Evolutionary conservation across 1,140 invertebrate genomes (phyloP).

Genomic region (Diploscapter pachys): DNA sequence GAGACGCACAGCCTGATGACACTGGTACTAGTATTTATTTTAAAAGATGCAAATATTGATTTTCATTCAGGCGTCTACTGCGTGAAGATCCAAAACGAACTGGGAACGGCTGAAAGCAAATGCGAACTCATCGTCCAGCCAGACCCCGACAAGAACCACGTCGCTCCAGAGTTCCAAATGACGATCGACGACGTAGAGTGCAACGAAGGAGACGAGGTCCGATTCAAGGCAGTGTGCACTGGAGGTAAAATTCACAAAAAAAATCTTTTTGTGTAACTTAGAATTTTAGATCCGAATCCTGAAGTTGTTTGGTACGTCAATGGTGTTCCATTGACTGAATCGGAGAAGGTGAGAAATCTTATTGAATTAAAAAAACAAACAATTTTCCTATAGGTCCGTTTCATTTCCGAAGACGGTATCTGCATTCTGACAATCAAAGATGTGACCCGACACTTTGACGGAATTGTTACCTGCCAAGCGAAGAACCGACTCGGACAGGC

Average conservation of each 20-base stretch:
- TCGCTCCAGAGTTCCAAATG: slow-evolving; percentile 55
- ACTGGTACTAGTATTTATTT: slow-evolving; percentile 35
- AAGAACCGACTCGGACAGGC: slow-evolving; percentile 50
- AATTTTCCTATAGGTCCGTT: slow-evolving; percentile 30
- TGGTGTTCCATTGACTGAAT: slow-evolving; percentile 60
- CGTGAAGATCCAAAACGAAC: slow-evolving; percentile 56
- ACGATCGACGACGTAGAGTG: slow-evolving; percentile 58
- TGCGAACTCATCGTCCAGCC: slow-evolving; percentile 48
- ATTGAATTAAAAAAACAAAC: background rate
- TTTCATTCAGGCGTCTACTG: slow-evolving; percentile 34
- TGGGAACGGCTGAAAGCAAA: slow-evolving; percentile 43
- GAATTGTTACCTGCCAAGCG: slow-evolving; percentile 56
- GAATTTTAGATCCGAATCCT: slow-evolving; percentile 71
- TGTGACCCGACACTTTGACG: slow-evolving; percentile 57
- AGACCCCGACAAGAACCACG: slow-evolving; percentile 56
- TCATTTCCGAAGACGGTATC: slow-evolving; percentile 57
- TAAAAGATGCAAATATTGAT: no score
- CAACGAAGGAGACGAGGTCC: slow-evolving; percentile 57
- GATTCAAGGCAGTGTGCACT: slow-evolving; percentile 63
- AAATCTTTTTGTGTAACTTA: no score
- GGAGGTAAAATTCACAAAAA: slow-evolving; percentile 61
- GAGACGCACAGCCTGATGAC: slow-evolving; percentile 57
- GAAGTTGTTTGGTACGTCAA: slow-evolving; percentile 63
- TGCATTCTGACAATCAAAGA: slow-evolving; percentile 58
- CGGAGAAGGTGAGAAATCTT: slow-evolving; percentile 42